phyloP scores from a whole-genome alignment of 2,797 vertebrate genomes.

The Pipistrellus pipistrellus region DNA sequence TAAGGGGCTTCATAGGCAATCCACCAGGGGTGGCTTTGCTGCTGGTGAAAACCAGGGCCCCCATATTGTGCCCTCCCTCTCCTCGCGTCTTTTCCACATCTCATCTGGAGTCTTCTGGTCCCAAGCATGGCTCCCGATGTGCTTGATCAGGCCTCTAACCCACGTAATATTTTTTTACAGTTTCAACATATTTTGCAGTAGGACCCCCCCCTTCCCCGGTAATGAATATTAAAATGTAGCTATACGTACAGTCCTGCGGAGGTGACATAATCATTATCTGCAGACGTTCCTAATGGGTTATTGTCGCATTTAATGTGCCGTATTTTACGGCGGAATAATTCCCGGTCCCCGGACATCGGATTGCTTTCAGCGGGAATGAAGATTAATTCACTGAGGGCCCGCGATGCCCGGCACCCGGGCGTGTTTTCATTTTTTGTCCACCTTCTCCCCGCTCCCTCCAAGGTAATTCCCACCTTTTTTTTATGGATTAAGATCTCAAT shows the following conservation, averaged over 20 bases:
- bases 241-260: background rate
- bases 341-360: constrained; percentile 61
- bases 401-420: constrained; percentile 50
- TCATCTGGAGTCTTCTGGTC: constrained; percentile 54
- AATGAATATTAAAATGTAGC: constrained; percentile 68
- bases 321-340: constrained; percentile 71
- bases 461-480: constrained; percentile 55
- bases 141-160: constrained; percentile 69
- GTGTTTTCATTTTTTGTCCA: constrained; percentile 57
- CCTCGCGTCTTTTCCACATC: constrained; percentile 58
- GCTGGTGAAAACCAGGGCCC: constrained; percentile 47
- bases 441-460: background rate
- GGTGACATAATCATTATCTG: constrained; percentile 67
- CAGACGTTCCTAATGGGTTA: constrained; percentile 52
- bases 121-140: constrained; percentile 61
- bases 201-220: background rate
- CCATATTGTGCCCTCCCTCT: constrained; percentile 62
- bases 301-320: constrained; percentile 62
- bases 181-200: constrained; percentile 66
- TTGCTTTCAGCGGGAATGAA: constrained; percentile 68
- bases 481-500: constrained; percentile 22
- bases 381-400: constrained; percentile 67
- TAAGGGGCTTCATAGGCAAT: constrained; percentile 84
- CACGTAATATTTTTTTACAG: constrained; percentile 62
- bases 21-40: constrained; percentile 68